phyloP scores from a whole-genome alignment of 2,797 vertebrate species.

The Aphelocoma californica region DNA sequence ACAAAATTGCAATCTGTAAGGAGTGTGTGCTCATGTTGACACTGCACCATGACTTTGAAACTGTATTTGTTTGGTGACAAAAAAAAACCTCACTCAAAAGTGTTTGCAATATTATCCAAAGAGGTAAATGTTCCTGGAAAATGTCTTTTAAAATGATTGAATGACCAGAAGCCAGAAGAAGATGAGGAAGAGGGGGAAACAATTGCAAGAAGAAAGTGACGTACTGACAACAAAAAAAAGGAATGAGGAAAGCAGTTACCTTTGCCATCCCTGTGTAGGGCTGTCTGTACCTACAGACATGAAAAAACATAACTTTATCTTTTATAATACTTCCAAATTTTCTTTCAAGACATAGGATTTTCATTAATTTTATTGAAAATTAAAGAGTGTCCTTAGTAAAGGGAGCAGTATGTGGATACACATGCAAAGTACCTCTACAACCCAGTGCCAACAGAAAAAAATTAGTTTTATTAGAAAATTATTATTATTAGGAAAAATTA shows the following conservation, averaged over 20 bases:
- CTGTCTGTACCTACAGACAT: not conserved
- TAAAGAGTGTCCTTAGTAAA: not conserved
- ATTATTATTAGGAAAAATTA: not conserved
- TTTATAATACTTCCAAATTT: not conserved
- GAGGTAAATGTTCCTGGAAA: not conserved
- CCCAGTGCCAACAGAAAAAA: not conserved
- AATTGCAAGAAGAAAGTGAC: not conserved
- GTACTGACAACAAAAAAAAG: not conserved
- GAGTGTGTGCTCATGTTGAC: not conserved
- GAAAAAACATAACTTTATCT: not conserved
- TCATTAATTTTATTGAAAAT: not conserved
- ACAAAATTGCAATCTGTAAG: not conserved
- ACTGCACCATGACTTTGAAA: not conserved
- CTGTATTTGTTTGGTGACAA: not conserved
- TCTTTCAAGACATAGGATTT: not conserved
- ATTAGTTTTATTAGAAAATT: not conserved
- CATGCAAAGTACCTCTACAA: not conserved
- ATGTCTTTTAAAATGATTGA: not conserved
- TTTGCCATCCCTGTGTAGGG: not conserved
- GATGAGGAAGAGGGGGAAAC: not conserved
- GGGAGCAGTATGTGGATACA: too few species aligned
- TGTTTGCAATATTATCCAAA: not conserved
- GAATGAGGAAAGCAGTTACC: not conserved
- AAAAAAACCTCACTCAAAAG: not conserved
- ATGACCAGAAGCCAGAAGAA: not conserved